A percentile compares a stretch with the other conserved stretches of the same genome.
These are phyloP conservation scores for Nesidiocoris tenuis DNA, from an alignment of 2,888 invertebrate genomes.

Conservation along the genomic window DNA sequence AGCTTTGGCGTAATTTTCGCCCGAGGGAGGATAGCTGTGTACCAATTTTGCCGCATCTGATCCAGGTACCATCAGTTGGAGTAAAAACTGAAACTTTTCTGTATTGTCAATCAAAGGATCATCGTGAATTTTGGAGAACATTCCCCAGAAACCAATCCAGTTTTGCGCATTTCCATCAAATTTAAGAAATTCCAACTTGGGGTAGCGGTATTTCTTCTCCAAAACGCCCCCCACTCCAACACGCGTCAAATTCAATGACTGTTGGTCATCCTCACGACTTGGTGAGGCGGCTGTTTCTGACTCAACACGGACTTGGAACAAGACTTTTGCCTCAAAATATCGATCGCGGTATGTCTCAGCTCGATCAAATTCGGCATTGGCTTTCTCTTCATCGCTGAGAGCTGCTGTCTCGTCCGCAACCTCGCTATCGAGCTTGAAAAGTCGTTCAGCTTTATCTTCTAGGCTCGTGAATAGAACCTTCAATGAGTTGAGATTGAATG, in stretches of 20 bases:
- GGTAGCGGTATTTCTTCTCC: not conserved
- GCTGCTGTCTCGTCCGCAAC: not conserved
- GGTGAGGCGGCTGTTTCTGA: too few species aligned
- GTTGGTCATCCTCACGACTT: not conserved
- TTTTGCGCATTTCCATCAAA: slow-evolving; percentile 49
- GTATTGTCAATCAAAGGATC: slow-evolving; percentile 44
- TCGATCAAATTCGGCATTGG: slow-evolving; percentile 14
- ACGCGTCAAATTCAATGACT: not conserved
- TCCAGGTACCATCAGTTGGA: slow-evolving; percentile 43
- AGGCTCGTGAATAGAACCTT: not conserved
- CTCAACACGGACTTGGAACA: not conserved
- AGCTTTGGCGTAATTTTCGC: slow-evolving; percentile 50
- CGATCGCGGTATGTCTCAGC: slow-evolving; percentile 40
- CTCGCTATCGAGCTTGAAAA: not conserved
- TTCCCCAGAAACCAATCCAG: slow-evolving; percentile 51
- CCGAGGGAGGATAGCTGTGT: slow-evolving; percentile 49
- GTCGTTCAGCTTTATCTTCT: slow-evolving; percentile 9
- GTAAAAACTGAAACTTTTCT: slow-evolving; percentile 51
- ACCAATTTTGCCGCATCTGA: slow-evolving; percentile 50
- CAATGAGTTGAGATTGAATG: not conserved
- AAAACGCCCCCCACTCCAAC: not conserved
- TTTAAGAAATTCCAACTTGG: slow-evolving; percentile 47
- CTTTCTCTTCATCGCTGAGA: not conserved
- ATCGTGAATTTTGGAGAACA: slow-evolving; percentile 50
- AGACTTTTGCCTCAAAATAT: slow-evolving; percentile 9